Evolutionary conservation across 2,113 vertebrate species (phyloP).

Genomic region (Serinus canaria): DNA sequence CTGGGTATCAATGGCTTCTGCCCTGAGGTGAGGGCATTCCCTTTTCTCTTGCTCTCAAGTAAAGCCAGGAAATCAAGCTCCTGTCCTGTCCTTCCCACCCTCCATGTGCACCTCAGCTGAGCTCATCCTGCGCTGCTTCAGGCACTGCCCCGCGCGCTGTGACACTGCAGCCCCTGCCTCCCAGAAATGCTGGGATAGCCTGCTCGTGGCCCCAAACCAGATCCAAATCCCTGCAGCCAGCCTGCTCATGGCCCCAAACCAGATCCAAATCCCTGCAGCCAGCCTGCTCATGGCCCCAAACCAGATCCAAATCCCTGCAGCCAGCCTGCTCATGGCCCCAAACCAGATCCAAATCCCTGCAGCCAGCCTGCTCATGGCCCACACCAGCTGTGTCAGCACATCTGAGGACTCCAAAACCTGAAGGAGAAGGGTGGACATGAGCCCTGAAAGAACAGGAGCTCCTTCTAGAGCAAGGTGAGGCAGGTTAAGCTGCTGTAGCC

Average conservation of each 20-base stretch:
- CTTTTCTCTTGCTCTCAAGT: neutral
- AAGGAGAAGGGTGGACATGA: neutral
- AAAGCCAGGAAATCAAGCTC: neutral
- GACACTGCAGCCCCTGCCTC: rapidly evolving
- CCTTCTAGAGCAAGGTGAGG: neutral
- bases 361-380: rapidly evolving
- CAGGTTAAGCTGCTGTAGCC: neutral
- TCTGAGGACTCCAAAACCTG: rapidly evolving
- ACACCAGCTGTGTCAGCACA: neutral
- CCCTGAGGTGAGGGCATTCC: neutral
- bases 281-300: neutral
- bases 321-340: rapidly evolving
- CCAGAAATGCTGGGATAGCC: neutral
- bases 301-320: neutral
- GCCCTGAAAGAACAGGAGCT: neutral
- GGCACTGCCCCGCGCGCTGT: rapidly evolving
- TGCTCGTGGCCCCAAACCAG: too few relatives aligned
- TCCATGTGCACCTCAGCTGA: neutral
- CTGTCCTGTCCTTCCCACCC: neutral
- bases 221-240: too few relatives aligned
- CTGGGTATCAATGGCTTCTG: rapidly evolving
- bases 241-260: too few relatives aligned
- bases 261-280: neutral
- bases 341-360: neutral
- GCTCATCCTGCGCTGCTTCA: neutral